Base-by-base conservation (phyloP, 2,888 invertebrate genomes). In the Osmoderma eremita region DNA sequence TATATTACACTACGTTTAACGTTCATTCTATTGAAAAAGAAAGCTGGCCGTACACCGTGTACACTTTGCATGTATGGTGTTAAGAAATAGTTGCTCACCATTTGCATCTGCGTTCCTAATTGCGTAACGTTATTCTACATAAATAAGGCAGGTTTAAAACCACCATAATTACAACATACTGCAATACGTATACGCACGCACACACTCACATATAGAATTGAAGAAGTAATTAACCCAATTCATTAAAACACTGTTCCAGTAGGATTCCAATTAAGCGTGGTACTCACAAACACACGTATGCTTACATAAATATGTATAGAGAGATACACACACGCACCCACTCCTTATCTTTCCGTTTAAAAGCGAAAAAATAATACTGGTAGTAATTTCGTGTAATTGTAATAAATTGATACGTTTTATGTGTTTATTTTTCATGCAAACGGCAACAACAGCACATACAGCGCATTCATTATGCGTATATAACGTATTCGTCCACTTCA, bases 91-190 rank as follows among this genome's bases (percentile, higher is more conserved):
- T 58, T 42, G 42, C 36, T 48, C 36, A 61, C 58, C 58, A 61
- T 61, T 61, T 61, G 58, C 58, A 61, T 61, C 58, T 61, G 58
- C 58, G 45, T 22, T 61, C 45, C 45, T 61, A 61, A 61, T 61
- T 61, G 48, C 58, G 58, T 61, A 61, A 61, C 58, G 58, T 61
- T 61, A 61, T 61, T 61, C 58, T 61, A 61, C 45, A 45, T 61
- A 61, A 61, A 61, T 24, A 61, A 61, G 58, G 45, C 58, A 61
- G 58, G 58, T 61, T 61, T 30, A 61, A 61, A 45, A 17, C 58
- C 30, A 61, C 48, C 36, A 61, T 61, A 61, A 61, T 61, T 61
- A 61, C 58, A 45, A 61, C 58, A 61, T 18, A 61, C 58, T 39
- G 12, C 10, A 1, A 39, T 54, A 54, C 39, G n/a, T 12, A 48